Conservation (phyloP, 2,888 invertebrate genomes). For the Epistrophe eligans region DNA sequence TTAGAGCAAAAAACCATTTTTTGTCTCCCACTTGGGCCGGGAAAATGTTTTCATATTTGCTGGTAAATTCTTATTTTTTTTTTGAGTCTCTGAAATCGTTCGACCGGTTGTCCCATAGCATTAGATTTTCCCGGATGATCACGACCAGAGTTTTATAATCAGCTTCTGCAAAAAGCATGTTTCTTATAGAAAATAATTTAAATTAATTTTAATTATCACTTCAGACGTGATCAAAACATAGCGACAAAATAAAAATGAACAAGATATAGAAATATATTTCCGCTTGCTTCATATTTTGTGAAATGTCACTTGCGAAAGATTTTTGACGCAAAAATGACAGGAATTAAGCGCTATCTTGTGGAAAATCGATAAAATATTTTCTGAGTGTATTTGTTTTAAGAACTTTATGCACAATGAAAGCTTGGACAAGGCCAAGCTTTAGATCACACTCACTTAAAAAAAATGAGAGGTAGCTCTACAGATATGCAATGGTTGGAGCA, state of each 20-base stretch:
- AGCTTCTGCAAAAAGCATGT: constrained; percentile 3
- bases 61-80: too few species aligned
- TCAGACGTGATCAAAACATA: too few species aligned
- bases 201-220: not conserved
- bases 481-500: not conserved
- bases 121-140: constrained; percentile 10
- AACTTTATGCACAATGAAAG: not conserved
- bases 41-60: too few species aligned
- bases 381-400: not conserved
- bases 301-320: too few species aligned
- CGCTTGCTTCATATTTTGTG: too few species aligned
- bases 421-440: not conserved
- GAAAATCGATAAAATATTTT: not conserved
- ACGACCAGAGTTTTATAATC: not conserved
- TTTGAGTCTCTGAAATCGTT: not conserved
- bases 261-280: too few species aligned
- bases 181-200: not conserved
- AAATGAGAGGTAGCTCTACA: too few species aligned
- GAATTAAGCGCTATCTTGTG: not conserved
- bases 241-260: too few species aligned
- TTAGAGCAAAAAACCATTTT: not conserved
- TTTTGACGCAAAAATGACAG: not conserved
- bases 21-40: not conserved
- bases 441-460: not conserved
- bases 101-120: not conserved